These are phyloP conservation scores for Bubalus kerabau DNA, from an alignment of 2,113 vertebrate species.

Conservation along the genomic window DNA sequence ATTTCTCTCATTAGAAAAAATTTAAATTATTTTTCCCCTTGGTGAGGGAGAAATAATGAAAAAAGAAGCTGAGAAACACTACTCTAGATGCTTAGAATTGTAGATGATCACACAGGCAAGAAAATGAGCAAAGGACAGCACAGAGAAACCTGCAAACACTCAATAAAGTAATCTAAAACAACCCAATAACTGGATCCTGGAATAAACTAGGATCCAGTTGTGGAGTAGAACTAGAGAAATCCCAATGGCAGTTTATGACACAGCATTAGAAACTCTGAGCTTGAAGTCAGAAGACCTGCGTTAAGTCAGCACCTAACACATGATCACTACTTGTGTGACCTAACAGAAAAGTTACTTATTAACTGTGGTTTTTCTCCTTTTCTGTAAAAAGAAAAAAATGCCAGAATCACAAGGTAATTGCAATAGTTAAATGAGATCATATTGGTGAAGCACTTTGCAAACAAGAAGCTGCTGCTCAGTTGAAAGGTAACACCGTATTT, in stretches of 20 bases:
- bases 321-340: background rate
- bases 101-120: background rate
- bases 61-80: background rate
- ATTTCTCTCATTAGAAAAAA: slow-evolving; percentile 25
- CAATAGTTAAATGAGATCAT: background rate
- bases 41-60: background rate
- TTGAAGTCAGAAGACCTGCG: background rate
- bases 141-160: background rate
- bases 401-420: background rate
- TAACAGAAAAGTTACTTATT: background rate
- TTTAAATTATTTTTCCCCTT: slow-evolving; percentile 5
- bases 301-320: background rate
- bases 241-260: background rate
- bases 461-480: background rate
- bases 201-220: background rate
- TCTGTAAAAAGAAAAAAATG: background rate
- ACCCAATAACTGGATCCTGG: background rate
- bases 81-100: background rate
- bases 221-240: background rate
- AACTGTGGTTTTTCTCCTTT: background rate
- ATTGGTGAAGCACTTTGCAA: background rate
- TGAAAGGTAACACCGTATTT: background rate
- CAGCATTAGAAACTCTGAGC: background rate
- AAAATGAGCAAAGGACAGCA: background rate
- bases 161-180: background rate